Percentiles rank a stretch among this genome's conserved stretches.
These are phyloP conservation scores for Oreochromis aureus DNA, from an alignment of 2,113 vertebrate genomes.

Conservation along the genomic window DNA sequence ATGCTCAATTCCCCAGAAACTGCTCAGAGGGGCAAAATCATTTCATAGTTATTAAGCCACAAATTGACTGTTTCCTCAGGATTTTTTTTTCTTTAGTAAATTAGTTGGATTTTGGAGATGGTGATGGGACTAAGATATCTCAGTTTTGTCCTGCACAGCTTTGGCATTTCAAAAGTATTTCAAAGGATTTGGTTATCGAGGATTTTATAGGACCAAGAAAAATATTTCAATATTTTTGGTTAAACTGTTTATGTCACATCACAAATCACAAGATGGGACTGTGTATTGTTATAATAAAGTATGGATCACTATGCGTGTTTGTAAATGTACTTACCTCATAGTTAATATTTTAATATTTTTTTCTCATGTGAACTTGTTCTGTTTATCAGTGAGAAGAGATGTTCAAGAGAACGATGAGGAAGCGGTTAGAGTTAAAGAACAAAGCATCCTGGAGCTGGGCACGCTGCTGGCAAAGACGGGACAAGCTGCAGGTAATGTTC, in stretches of 20 bases:
- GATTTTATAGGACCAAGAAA: neutral
- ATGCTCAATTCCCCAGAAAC: neutral
- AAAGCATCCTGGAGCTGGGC: constrained; percentile 97
- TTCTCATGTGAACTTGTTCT: neutral
- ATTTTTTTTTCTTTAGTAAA: neutral
- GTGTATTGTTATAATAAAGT: neutral
- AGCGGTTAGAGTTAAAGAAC: constrained; percentile 95
- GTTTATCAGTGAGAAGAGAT: constrained; percentile 87
- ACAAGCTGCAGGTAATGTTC: constrained; percentile 87
- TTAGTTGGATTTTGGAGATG: neutral
- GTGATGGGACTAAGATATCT: neutral
- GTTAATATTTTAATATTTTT: neutral
- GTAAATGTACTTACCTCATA: neutral
- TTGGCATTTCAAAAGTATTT: neutral
- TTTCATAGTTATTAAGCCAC: neutral
- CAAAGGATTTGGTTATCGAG: neutral
- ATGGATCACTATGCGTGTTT: neutral
- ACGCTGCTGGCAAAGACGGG: constrained; percentile 94
- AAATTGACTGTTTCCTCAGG: neutral
- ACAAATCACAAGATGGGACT: neutral
- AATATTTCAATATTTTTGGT: accelerated
- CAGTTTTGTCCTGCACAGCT: neutral
- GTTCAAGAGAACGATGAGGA: constrained; percentile 97
- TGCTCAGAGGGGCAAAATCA: neutral
- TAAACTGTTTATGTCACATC: neutral